Percentiles rank a stretch among this genome's conserved stretches.
These are phyloP conservation scores for Ichneumon xanthorius DNA, from an alignment of 2,888 invertebrate species.

Conservation along the genomic window DNA sequence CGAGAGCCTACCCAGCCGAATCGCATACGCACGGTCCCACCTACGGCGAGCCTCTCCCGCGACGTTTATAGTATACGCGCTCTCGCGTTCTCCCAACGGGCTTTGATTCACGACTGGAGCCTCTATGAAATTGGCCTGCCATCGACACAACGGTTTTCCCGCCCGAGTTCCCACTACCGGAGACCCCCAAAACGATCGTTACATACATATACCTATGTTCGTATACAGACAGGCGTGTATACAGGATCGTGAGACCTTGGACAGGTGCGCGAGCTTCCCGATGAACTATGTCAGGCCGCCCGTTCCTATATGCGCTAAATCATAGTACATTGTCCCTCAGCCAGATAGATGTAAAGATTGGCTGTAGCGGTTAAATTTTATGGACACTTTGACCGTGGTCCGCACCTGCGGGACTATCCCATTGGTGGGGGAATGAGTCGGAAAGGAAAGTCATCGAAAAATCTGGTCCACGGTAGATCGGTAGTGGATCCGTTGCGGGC, in stretches of 20 bases:
- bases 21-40: conserved; percentile 41
- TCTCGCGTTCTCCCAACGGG: conserved; percentile 74
- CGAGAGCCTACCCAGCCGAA: conserved; percentile 31
- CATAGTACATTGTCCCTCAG: conserved; percentile 23
- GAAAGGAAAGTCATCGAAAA: not conserved
- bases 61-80: conserved; percentile 46
- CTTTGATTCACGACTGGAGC: conserved; percentile 76
- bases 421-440: not conserved
- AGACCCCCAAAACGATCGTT: conserved; percentile 16
- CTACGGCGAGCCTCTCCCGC: conserved; percentile 55
- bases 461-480: not conserved
- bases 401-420: not conserved
- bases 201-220: not conserved
- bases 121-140: conserved; percentile 76
- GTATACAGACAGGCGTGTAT: not conserved
- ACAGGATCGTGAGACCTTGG: conserved; percentile 8
- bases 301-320: conserved; percentile 30
- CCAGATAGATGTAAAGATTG: conserved; percentile 24
- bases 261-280: conserved; percentile 49
- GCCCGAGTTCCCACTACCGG: conserved; percentile 30
- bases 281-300: conserved; percentile 27
- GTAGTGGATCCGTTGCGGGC: too few relatives aligned
- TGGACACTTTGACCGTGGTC: not conserved
- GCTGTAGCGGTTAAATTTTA: conserved; percentile 21
- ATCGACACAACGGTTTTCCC: conserved; percentile 68